phyloP scores from a whole-genome alignment of 2,113 vertebrate genomes.

The Nymphicus hollandicus region DNA sequence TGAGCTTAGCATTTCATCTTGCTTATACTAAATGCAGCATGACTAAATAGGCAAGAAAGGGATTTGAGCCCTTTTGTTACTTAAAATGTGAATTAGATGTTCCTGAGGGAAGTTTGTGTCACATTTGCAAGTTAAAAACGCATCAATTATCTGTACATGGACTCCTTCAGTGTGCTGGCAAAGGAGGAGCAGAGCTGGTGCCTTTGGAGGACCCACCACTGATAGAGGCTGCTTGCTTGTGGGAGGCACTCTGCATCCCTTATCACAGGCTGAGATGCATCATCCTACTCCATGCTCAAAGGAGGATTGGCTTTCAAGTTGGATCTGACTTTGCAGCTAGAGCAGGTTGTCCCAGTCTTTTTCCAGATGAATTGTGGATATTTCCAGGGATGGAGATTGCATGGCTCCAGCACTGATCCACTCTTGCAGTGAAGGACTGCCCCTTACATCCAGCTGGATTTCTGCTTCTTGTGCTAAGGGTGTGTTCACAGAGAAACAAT shows the following conservation, averaged over 20 bases:
- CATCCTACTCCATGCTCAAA: neutral
- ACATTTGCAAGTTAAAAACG: conserved; percentile 49
- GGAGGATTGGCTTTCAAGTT: neutral
- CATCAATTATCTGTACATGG: conserved; percentile 19
- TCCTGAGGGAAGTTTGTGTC: conserved; percentile 67
- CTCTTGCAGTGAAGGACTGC: neutral
- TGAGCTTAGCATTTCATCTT: conserved; percentile 66
- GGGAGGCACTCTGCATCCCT: neutral
- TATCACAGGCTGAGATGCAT: neutral
- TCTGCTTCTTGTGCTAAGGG: neutral
- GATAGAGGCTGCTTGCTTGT: neutral
- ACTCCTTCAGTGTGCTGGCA: neutral
- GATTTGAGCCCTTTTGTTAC: conserved; percentile 68
- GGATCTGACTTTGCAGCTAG: neutral
- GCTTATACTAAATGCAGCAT: conserved; percentile 66
- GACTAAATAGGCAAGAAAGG: conserved; percentile 70
- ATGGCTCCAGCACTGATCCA: neutral
- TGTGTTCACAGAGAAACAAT: neutral
- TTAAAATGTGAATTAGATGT: conserved; percentile 65
- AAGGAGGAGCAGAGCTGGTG: neutral
- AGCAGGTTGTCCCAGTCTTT: neutral
- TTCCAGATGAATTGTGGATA: neutral
- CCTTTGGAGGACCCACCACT: neutral
- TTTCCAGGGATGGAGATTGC: neutral
- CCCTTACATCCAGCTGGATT: neutral